phyloP scores from a whole-genome alignment of 2,888 invertebrate genomes.

The Chrysodeixis includens region DNA sequence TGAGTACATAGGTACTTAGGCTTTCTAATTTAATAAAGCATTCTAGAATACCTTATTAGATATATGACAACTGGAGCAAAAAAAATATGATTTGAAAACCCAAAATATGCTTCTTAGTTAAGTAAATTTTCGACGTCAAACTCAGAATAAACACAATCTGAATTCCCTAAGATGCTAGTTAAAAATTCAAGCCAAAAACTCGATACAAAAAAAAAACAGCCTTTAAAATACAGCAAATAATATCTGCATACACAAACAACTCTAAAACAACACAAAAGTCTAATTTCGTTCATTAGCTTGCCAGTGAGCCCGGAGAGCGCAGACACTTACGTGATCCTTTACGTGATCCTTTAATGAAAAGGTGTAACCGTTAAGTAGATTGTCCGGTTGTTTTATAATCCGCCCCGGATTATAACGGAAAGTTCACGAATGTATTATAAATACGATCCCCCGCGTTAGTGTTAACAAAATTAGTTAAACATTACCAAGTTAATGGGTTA shows the following conservation, averaged over 20 bases:
- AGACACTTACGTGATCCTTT: slow-evolving; percentile 13
- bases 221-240: background rate
- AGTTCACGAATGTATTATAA: slow-evolving; percentile 52
- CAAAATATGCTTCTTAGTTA: no score
- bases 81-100: no score
- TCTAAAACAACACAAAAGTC: background rate
- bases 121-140: no score
- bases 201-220: no score
- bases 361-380: slow-evolving; percentile 63
- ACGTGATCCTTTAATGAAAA: slow-evolving; percentile 51
- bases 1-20: no score
- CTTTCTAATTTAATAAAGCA: no score
- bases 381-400: slow-evolving; percentile 59
- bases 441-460: slow-evolving; percentile 39
- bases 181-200: no score
- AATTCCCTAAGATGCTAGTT: no score
- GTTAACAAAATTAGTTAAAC: slow-evolving; percentile 58
- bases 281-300: background rate
- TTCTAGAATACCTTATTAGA: no score
- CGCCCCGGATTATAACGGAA: slow-evolving; percentile 59
- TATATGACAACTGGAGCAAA: no score
- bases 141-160: no score
- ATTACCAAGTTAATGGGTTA: slow-evolving; percentile 43
- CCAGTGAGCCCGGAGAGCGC: background rate
- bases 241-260: background rate